Base-by-base conservation (phyloP, 2,888 invertebrate genomes). In the Cosmia trapezina region DNA sequence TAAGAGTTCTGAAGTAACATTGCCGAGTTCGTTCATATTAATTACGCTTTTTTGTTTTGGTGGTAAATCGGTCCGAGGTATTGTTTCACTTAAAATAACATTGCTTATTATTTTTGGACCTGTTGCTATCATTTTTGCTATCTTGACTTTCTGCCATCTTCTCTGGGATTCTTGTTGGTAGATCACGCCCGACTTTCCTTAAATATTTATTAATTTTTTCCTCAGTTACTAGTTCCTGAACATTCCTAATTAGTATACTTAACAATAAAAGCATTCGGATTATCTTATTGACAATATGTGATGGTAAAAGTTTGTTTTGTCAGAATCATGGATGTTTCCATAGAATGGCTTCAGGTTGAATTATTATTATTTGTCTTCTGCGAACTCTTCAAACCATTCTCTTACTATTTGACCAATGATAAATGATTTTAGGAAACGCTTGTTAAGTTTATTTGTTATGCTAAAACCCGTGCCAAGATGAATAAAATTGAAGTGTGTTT, bases 381-480 rank as follows among this genome's bases (percentile, higher is more conserved):
- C 73, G 78, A 74, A 83, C 76, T 73, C 75, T 68, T 82, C 73
- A 76, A 80, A 75, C 65, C 75, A 85, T 75, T 88, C 80, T 86
- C 83, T 83, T 81, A 81, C 81, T 86, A 87, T 88, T 88, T 89
- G 86, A 83, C 80, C 81, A 76, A 82, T 91, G 92, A 93, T 89
- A 90, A 91, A 93, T 91, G 87, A 87, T 84, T 90, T 89, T 86
- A 78, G 88, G 91, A 88, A 89, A 89, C 82, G 87, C 87, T 88
- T 90, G 89, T 92, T 90, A 90, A 90, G 89, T 88, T 82, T 87
- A 83, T 88, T 89, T 90, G 91, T 88, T 91, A 88, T 83, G 86
- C 83, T 80, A 77, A 86, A 86, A 88, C 86, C 85, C 74, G 89
- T 93, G 93, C 93, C 93, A 93, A 93, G 87, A 90, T 84, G 79